Evolutionary conservation across 2,888 invertebrate genomes (phyloP).

Genomic region (Augochlorella aurata): DNA sequence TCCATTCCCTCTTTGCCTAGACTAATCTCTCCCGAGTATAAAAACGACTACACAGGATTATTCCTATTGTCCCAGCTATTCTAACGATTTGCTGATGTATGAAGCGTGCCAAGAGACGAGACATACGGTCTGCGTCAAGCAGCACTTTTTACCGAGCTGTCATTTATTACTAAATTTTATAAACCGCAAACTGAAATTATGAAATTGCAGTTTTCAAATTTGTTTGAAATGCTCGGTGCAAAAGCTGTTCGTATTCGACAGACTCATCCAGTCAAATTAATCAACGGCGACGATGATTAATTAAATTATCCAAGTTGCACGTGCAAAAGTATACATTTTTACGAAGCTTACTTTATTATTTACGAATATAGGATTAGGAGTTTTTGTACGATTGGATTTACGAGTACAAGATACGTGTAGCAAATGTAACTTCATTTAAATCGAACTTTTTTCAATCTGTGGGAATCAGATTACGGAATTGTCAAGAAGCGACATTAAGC

Average conservation of each 20-base stretch:
- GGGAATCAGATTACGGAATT: no score
- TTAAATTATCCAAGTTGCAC: neutral
- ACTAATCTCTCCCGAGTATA: slow-evolving; percentile 33
- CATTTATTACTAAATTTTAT: neutral
- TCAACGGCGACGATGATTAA: neutral
- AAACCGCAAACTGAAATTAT: neutral
- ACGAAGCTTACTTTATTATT: no score
- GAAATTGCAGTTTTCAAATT: neutral
- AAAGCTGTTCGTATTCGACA: slow-evolving; percentile 16
- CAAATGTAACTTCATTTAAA: no score
- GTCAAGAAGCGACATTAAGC: no score
- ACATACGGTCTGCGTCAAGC: slow-evolving; percentile 3
- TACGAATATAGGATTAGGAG: no score
- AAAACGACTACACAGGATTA: slow-evolving; percentile 41
- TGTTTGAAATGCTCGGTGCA: neutral
- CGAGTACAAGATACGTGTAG: no score
- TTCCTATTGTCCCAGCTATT: slow-evolving; percentile 44
- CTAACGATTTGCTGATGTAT: slow-evolving; percentile 42
- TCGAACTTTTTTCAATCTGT: no score
- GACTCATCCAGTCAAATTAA: neutral
- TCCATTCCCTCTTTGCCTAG: slow-evolving; percentile 15
- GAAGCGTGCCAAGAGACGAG: slow-evolving; percentile 28
- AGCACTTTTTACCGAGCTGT: neutral
- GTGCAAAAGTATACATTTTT: neutral
- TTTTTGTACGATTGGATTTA: no score